Evolutionary conservation across 2,113 vertebrate species (phyloP).

Genomic region (Sardina pilchardus): DNA sequence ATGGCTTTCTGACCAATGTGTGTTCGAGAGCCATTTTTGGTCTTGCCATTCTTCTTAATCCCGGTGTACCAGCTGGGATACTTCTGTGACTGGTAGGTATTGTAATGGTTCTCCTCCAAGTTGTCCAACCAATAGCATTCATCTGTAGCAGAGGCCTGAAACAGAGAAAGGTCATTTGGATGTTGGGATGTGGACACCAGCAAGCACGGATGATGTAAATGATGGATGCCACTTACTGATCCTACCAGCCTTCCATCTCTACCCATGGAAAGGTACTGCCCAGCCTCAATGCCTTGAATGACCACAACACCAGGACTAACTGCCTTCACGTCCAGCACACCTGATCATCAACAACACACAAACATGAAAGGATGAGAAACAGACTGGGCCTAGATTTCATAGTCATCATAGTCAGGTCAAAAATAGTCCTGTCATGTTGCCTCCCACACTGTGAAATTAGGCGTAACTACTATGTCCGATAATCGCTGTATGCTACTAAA

Average conservation of each 20-base stretch:
- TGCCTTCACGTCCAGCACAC: constrained; percentile 62
- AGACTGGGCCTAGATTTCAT: neutral
- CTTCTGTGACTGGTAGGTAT: constrained; percentile 84
- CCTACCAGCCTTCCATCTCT: constrained; percentile 80
- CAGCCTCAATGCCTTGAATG: constrained; percentile 68
- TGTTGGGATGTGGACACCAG: neutral
- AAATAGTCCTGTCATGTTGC: neutral
- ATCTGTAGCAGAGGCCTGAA: constrained; percentile 77
- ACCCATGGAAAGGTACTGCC: constrained; percentile 87
- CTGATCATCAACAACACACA: constrained; percentile 41
- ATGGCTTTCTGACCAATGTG: constrained; percentile 89
- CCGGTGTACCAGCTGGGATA: constrained; percentile 88
- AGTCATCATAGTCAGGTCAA: too few relatives aligned
- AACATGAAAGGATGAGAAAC: neutral
- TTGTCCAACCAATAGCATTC: constrained; percentile 90
- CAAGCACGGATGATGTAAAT: neutral
- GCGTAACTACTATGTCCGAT: neutral
- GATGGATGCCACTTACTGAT: constrained; percentile 76
- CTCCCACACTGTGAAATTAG: neutral
- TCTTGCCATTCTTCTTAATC: constrained; percentile 89
- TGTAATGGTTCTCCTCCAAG: constrained; percentile 92
- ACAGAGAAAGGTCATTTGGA: constrained; percentile 37
- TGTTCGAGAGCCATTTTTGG: constrained; percentile 85
- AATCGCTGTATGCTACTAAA: neutral
- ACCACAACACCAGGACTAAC: constrained; percentile 67